Conservation (phyloP, 1,140 invertebrate species). For the Neodiprion lecontei region DNA sequence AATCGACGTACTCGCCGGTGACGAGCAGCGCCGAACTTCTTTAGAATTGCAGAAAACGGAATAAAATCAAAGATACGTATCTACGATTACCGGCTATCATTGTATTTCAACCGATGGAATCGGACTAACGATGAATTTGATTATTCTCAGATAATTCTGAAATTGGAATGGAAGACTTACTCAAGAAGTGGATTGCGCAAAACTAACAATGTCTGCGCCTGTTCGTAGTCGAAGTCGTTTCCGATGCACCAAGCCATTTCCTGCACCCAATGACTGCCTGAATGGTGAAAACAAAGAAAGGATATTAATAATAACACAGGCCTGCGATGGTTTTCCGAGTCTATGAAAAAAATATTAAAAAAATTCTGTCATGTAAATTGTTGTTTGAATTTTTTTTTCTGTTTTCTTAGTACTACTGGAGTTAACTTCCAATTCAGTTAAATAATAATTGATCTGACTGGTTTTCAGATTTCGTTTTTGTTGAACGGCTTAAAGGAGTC, state of each 20-base stretch:
- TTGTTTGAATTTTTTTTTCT: not conserved
- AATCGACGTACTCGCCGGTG: constrained; percentile 54
- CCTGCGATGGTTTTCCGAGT: constrained; percentile 4
- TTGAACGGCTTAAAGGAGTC: too few species aligned
- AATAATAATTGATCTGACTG: too few species aligned
- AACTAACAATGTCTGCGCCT: constrained; percentile 72
- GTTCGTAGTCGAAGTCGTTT: constrained; percentile 79
- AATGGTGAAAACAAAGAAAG: constrained; percentile 22
- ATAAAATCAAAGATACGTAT: constrained; percentile 13
- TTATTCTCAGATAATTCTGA: constrained; percentile 64
- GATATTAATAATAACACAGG: not conserved
- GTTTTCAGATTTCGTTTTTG: too few species aligned
- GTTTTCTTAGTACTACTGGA: not conserved
- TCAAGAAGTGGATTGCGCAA: constrained; percentile 67
- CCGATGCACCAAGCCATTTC: constrained; percentile 89
- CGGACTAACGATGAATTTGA: constrained; percentile 36
- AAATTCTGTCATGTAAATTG: not conserved
- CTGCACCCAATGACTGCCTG: constrained; percentile 88
- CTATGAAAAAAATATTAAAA: not conserved
- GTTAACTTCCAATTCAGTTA: not conserved
- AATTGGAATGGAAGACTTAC: constrained; percentile 52
- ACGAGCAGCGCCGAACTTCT: constrained; percentile 61
- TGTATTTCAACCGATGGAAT: not conserved
- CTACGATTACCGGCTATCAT: too few species aligned
- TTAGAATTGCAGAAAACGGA: constrained; percentile 17